phyloP scores from a whole-genome alignment of 23 tunicate species.

The Trididemnum miniatum region DNA sequence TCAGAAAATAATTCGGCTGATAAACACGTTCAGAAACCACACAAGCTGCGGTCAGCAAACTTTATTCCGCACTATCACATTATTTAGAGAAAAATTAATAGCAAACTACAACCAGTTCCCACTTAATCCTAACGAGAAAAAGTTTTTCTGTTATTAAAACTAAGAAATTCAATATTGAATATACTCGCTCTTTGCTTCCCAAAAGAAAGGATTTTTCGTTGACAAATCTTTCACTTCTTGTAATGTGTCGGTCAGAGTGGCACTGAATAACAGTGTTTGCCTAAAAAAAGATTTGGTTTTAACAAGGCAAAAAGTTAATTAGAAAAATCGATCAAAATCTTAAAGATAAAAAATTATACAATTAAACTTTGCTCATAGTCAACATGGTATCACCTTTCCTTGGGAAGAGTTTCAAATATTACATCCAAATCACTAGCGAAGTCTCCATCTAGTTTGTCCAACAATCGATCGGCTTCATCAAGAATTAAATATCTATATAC shows the following conservation, averaged over 20 bases:
- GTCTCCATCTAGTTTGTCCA: constrained; percentile 93
- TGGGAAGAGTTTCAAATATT: constrained; percentile 75
- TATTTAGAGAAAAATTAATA: too few relatives aligned
- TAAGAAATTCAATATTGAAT: not conserved
- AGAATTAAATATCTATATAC: constrained; percentile 83
- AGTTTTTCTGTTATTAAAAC: too few relatives aligned
- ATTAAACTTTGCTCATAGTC: too few relatives aligned
- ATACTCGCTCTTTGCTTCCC: constrained; percentile 75
- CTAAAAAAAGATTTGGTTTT: constrained; percentile 44
- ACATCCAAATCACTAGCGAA: constrained; percentile 78
- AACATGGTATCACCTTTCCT: constrained; percentile 82
- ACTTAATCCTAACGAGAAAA: too few relatives aligned
- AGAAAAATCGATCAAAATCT: too few relatives aligned
- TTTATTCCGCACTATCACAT: too few relatives aligned
- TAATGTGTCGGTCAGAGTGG: constrained; percentile 91
- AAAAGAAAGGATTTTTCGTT: constrained; percentile 82
- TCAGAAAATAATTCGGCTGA: too few relatives aligned
- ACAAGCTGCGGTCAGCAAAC: too few relatives aligned
- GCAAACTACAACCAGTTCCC: too few relatives aligned
- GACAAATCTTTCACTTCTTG: constrained; percentile 78
- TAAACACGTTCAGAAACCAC: too few relatives aligned
- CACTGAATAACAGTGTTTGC: constrained; percentile 92
- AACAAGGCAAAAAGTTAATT: too few relatives aligned
- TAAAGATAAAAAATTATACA: too few relatives aligned
- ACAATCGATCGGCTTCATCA: constrained; percentile 97